Evolutionary conservation across 2,797 vertebrate species (phyloP), one percentile per base, ranked within the genome.

Genomic region (Lindbergichthys nudifrons): DNA sequence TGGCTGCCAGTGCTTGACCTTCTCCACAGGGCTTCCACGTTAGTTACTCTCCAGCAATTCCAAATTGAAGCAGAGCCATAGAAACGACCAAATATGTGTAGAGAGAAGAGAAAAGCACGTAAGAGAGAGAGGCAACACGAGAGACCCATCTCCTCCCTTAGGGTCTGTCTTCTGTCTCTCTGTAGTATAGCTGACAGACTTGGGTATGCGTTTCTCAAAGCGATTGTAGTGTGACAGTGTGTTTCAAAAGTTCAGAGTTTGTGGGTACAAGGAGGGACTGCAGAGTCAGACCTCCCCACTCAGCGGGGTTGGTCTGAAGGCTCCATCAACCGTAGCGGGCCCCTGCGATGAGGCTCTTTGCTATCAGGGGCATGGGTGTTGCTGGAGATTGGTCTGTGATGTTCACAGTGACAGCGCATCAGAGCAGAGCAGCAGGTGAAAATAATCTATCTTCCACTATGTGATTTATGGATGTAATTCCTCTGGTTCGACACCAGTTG

Each of bases 1-100:
- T 88, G 86, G 92, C 79, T 70, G 83, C 87, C 89, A 71, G 83
- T 82, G 78, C 89, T 91, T 91, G 89, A 93, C 92, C 90, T 93
- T 92, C 89, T 88, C 86, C 69, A 63, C 56, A 19, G 77, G 77
- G 80, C 83, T 74, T 59, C 80, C 67, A 69, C 81, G 88, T 90
- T 88, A 88, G 88, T 92, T 86, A 88, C 90, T 88, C 91, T 87
- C 79, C 87, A 83, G 73, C 87, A 88, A 80, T 70, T 88, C 73
- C 69, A 86, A 90, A 91, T 90, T 84, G 85, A 89, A 92, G 89
- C 72, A 66, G 72, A 86, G 65, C 77, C 59, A 74, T 65, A 41
- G 73, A 18, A 74, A 78, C 75, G 43, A 64, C 43, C 15, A 36
- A 79, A 80, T 63, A 61, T 84, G 60, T 69, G 62, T 56, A 59